Evolutionary conservation across 2,113 vertebrate genomes (phyloP).

Genomic region (Notechis scutatus): DNA sequence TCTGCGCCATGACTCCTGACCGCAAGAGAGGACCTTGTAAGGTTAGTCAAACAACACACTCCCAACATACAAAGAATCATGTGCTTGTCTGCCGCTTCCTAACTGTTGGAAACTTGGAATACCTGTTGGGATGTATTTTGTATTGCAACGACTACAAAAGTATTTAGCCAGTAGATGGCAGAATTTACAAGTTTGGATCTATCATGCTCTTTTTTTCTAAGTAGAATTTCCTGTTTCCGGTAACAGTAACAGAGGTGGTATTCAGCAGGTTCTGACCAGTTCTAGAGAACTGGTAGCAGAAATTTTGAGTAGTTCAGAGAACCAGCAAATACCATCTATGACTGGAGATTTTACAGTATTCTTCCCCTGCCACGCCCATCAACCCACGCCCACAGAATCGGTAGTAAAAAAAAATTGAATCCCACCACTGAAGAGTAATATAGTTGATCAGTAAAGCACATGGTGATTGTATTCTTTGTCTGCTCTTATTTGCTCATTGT

Average conservation of each 20-base stretch:
- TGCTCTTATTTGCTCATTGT: not conserved
- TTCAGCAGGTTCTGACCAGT: too few relatives aligned
- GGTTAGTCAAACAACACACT: slow-evolving; percentile 39
- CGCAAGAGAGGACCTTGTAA: slow-evolving; percentile 50
- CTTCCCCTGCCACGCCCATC: too few relatives aligned
- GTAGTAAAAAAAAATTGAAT: too few relatives aligned
- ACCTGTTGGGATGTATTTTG: not conserved
- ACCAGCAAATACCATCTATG: too few relatives aligned
- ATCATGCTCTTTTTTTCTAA: not conserved
- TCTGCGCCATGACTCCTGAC: slow-evolving; percentile 40
- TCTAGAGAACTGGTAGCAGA: too few relatives aligned
- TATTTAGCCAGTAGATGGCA: not conserved
- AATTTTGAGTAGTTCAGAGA: too few relatives aligned
- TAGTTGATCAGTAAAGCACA: not conserved
- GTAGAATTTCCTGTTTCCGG: not conserved
- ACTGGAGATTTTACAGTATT: too few relatives aligned
- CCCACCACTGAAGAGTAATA: not conserved
- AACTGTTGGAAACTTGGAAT: not conserved
- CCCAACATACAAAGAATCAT: not conserved
- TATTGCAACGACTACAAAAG: not conserved
- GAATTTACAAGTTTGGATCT: not conserved
- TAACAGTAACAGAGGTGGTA: not conserved
- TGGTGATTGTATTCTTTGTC: not conserved
- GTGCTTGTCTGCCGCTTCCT: accelerated
- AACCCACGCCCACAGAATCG: too few relatives aligned